Conservation (phyloP, 2,113 vertebrate species). For the Axis porcinus region DNA sequence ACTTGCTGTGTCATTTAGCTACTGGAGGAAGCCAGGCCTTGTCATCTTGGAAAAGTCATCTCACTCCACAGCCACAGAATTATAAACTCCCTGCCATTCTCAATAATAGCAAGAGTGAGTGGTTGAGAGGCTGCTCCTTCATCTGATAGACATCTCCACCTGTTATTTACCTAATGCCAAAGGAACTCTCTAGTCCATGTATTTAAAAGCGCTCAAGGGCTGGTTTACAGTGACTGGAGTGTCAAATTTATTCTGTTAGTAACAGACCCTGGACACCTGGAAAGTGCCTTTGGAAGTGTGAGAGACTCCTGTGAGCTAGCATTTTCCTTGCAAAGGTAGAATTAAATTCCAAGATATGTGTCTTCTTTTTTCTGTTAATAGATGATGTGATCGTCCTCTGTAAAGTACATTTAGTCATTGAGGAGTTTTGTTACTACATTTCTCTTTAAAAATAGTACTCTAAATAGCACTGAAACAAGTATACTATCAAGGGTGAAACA, state of each 20-base stretch:
- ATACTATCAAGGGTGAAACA: too few relatives aligned
- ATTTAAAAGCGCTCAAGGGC: background rate
- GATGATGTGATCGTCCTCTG: background rate
- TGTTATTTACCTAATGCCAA: slow-evolving; percentile 29
- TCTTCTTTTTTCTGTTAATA: background rate
- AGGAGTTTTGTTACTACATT: background rate
- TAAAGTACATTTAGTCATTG: background rate
- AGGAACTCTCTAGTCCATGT: background rate
- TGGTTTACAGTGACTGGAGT: background rate
- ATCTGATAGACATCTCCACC: slow-evolving; percentile 7
- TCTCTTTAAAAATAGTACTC: background rate
- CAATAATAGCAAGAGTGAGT: background rate
- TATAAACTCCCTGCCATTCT: background rate
- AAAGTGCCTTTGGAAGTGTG: background rate
- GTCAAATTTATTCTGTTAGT: background rate
- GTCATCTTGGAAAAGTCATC: too few relatives aligned
- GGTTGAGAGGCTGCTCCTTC: background rate
- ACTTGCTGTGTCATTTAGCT: background rate
- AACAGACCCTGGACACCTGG: background rate
- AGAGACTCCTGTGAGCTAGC: background rate
- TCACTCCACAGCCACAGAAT: background rate
- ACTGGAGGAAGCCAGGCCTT: background rate
- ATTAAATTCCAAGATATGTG: background rate
- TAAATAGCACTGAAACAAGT: too few relatives aligned
- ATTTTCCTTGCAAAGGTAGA: background rate